Percentiles rank a stretch among this genome's conserved stretches.
Evolutionary conservation across 2,113 vertebrate species (phyloP).

Genomic region (Bubo blakistoni): DNA sequence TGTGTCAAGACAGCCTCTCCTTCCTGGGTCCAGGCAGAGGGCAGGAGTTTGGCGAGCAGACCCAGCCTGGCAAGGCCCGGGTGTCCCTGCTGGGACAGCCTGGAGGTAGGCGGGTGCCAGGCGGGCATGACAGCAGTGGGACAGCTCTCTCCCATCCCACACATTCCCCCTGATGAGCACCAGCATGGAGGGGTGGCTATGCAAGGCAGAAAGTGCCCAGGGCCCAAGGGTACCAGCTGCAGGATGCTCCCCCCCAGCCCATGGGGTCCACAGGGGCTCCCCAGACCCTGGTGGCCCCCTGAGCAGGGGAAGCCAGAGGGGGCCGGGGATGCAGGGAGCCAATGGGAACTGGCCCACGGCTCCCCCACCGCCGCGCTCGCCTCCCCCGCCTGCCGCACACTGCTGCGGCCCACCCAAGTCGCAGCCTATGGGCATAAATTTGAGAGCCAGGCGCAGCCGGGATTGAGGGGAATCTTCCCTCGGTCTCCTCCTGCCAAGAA

Average conservation of each 20-base stretch:
- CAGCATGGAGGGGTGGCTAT: fast-evolving
- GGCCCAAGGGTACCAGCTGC: background rate
- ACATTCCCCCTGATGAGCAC: background rate
- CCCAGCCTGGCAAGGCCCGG: background rate
- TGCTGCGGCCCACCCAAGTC: conserved; percentile 67
- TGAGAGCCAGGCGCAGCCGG: conserved; percentile 59
- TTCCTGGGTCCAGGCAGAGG: background rate
- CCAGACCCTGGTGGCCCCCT: background rate
- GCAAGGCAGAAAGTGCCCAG: background rate
- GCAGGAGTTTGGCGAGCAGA: background rate
- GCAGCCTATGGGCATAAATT: conserved; percentile 71
- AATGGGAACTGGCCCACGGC: conserved; percentile 3
- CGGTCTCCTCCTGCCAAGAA: conserved; percentile 62
- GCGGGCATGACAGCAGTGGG: background rate
- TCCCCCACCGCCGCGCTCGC: conserved; percentile 15
- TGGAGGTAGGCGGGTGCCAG: background rate
- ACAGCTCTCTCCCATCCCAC: fast-evolving
- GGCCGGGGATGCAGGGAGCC: background rate
- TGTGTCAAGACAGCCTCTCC: background rate
- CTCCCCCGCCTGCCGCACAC: conserved; percentile 53
- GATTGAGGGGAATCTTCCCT: conserved; percentile 59
- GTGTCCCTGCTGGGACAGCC: background rate
- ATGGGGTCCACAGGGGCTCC: background rate
- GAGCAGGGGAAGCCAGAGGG: background rate
- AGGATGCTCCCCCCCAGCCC: background rate